These are phyloP conservation scores for Drosophila grimshawi DNA, from an alignment of 1,140 invertebrate genomes.

Conservation along the genomic window DNA sequence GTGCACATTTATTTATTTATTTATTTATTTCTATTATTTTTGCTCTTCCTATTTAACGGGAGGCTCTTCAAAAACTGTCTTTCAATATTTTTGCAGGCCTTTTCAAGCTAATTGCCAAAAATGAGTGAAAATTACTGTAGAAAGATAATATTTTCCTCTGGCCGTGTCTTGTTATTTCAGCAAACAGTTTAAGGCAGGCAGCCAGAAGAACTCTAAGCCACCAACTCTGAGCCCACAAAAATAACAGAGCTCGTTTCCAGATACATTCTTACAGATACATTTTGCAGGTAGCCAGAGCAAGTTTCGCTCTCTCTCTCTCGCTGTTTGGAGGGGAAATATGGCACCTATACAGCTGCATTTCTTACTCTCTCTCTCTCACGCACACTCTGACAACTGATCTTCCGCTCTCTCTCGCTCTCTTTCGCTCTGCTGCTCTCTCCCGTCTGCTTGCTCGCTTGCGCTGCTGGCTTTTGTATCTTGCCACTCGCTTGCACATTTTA, in stretches of 20 bases:
- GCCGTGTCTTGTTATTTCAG: constrained; percentile 52
- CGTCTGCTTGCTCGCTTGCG: neutral
- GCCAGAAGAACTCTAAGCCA: constrained; percentile 39
- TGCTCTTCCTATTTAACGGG: neutral
- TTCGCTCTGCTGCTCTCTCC: neutral
- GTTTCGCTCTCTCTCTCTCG: constrained; percentile 9
- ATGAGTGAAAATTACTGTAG: constrained; percentile 50
- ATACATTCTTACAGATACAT: neutral
- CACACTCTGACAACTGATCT: constrained; percentile 36
- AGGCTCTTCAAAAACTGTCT: constrained; percentile 17
- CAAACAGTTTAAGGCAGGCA: constrained; percentile 60
- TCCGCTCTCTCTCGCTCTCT: constrained; percentile 18
- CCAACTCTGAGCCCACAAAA: constrained; percentile 51
- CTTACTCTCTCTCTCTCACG: constrained; percentile 40
- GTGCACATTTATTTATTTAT: constrained; percentile 19
- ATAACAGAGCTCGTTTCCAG: constrained; percentile 14
- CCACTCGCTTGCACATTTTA: constrained; percentile 43
- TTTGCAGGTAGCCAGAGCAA: constrained; percentile 27
- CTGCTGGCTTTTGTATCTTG: constrained; percentile 28
- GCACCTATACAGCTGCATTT: constrained; percentile 40
- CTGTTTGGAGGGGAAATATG: constrained; percentile 56
- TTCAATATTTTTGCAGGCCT: constrained; percentile 62
- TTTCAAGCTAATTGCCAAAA: constrained; percentile 71
- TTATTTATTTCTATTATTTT: constrained; percentile 39
- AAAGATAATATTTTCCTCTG: constrained; percentile 59